Conservation (phyloP, 2,797 vertebrate genomes). For the Eulemur mongoz region DNA sequence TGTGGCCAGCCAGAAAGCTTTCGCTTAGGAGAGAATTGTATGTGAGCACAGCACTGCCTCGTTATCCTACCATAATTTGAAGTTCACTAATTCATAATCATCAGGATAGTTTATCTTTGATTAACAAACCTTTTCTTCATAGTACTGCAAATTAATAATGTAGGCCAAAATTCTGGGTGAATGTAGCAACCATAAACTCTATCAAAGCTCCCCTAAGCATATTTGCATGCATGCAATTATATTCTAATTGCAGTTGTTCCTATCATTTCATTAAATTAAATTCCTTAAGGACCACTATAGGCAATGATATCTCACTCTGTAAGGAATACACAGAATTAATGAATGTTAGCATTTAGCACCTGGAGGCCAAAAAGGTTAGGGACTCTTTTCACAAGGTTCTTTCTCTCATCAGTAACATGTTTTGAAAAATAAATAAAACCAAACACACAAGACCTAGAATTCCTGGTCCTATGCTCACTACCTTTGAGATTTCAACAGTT, state of each 20-base stretch:
- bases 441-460: background rate
- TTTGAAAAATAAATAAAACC: background rate
- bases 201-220: constrained; percentile 62
- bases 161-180: constrained; percentile 60
- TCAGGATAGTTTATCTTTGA: constrained; percentile 59
- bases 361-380: background rate
- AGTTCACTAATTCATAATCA: constrained; percentile 59
- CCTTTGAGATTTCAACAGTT: background rate
- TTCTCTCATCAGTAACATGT: background rate
- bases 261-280: constrained; percentile 59
- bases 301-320: constrained; percentile 1
- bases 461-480: background rate
- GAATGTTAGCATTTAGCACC: background rate
- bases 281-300: constrained; percentile 46
- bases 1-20: constrained; percentile 67
- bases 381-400: background rate
- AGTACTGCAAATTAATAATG: constrained; percentile 64
- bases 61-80: constrained; percentile 34
- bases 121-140: constrained; percentile 64
- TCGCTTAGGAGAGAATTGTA: constrained; percentile 16
- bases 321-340: background rate
- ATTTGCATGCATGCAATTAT: constrained; percentile 67
- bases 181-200: constrained; percentile 2
- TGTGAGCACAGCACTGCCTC: background rate
- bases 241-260: constrained; percentile 65